Evolutionary conservation across 1,140 invertebrate species (phyloP), one percentile per base, ranked within the genome.

Genomic region (Neodiprion virginianus): DNA sequence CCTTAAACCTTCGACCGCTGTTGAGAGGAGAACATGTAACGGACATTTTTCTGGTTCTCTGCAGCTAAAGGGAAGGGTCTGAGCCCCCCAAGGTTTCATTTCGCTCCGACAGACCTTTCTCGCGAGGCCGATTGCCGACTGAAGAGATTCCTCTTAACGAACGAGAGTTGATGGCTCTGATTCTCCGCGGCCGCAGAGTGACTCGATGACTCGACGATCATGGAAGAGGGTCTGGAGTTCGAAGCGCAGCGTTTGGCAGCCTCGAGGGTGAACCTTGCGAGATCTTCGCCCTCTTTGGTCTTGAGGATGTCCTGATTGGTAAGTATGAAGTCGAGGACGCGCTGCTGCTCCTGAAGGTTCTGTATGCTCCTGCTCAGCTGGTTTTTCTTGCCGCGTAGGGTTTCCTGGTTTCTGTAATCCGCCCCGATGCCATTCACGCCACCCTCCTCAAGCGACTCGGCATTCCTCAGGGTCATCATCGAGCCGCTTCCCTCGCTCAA

Each of bases 351-450:
- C 50, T 87, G 83, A n/a, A 87, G 83, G 70, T 84, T 77, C 1
- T 86, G 81, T 14, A 87, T 86, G 14, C 82, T 85, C 5, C 77
- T 83, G 78, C 81, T 84, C 1, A 87, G 78, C 5, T 83, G 71
- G 28, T 79, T 77, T 67, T 86, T 85, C 40, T 81, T 85, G 49
- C 79, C 78, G 8, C 75, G 48, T 7, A 83, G 74, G 0, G 75
- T 50, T n/a, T 75, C 67, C 11, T 76, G 11, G 80, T 74, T 8
- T 3, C 5, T 14, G 11, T 61, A 12, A 5, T 2, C 75, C 48
- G 0, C 79, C 72, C 9, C 73, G 71, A 50, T 12, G 4, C 14
- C 21, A 14, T 71, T 21, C 14, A 40, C 70, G 0, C 66, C 69
- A 11, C 7, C 9, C 10, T 71, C 48, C 9, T 71, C 48, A 21